phyloP scores from a whole-genome alignment of 2,797 vertebrate species.

The Anas flavirostris region DNA sequence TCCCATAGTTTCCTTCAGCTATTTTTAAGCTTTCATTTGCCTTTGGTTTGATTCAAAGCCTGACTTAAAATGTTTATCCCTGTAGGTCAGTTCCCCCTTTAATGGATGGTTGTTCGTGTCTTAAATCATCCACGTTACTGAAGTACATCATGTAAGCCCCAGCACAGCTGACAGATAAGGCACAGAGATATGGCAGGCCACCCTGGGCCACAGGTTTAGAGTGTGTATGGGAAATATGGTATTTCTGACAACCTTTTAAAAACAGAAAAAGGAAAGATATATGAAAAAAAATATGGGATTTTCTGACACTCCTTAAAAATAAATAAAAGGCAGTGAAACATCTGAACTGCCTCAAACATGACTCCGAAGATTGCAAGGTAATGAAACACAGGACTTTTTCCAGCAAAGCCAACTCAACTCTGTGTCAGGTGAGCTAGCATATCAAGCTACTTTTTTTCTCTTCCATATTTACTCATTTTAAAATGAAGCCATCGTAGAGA shows the following conservation, averaged over 20 bases:
- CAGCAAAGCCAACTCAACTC: background rate
- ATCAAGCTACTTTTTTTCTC: background rate
- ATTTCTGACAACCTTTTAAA: constrained; percentile 47
- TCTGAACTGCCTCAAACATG: constrained; percentile 1
- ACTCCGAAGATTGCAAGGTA: background rate
- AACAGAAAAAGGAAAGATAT: constrained; percentile 4
- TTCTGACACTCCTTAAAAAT: constrained; percentile 50
- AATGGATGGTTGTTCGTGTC: constrained; percentile 7
- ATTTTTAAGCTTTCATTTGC: background rate
- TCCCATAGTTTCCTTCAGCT: constrained; percentile 1
- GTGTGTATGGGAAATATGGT: background rate
- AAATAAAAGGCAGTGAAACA: constrained; percentile 46
- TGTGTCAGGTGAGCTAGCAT: background rate
- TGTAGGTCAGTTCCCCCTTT: background rate
- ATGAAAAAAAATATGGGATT: constrained; percentile 26
- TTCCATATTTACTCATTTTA: background rate
- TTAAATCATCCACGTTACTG: background rate
- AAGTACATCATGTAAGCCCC: constrained; percentile 20
- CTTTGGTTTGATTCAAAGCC: constrained; percentile 7
- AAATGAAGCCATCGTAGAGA: background rate
- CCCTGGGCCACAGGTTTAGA: constrained; percentile 12
- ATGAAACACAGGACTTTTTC: constrained; percentile 27
- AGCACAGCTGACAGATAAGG: constrained; percentile 28
- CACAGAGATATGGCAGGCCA: constrained; percentile 39
- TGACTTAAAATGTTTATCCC: constrained; percentile 5